Evolutionary conservation across 2,888 invertebrate species (phyloP), one percentile per base, ranked within the genome.

Genomic region (Mythimna ferrago): DNA sequence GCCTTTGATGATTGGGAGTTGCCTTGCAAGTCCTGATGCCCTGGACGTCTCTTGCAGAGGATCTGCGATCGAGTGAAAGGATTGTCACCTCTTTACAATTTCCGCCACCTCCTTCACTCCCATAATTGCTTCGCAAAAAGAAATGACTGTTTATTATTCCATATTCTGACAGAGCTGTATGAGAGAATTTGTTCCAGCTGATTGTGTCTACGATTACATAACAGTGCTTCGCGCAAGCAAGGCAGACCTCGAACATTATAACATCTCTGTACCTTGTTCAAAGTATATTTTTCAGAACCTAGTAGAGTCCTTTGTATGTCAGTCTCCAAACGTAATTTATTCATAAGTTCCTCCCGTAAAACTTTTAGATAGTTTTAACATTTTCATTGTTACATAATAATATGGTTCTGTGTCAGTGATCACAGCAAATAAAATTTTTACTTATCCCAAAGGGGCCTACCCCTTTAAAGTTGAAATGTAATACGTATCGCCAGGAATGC

Each of bases 241-340:
- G n/a, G 38, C 48, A 14, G 2, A 21, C 6, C 41, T 58, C 14
- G 19, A 51, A 56, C 4, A 60, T 58, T 54, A 32, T 14, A 60
- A 56, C 16, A 35, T 16, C 58, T 6, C 35, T 54, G 21, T 21
- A n/a, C 10, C 35, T 48, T 56, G 26, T 41, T 48, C 3, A 62
- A 38, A 56, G 48, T 53, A 51, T 11, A 73, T 66, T 66, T 73
- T 16, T 32, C 38, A n/a, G 19, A 60, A 26, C 51, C 11, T 16
- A 19, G 2, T 14, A 19, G 6, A 6, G 4, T 11, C 2, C 16
- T 61, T 26, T 56, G 32, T 41, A 35, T 14, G 35, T 7, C 32
- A 35, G 21, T 53, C 11, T 60, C 48, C 14, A 61, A 38, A 26
- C 9, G 19, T 74, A 78, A 74, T 74, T 80, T 78, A 74, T 78